Percentiles rank a stretch among this genome's conserved stretches.
phyloP scores from a whole-genome alignment of 2,888 invertebrate species.

The Aelia acuminata region DNA sequence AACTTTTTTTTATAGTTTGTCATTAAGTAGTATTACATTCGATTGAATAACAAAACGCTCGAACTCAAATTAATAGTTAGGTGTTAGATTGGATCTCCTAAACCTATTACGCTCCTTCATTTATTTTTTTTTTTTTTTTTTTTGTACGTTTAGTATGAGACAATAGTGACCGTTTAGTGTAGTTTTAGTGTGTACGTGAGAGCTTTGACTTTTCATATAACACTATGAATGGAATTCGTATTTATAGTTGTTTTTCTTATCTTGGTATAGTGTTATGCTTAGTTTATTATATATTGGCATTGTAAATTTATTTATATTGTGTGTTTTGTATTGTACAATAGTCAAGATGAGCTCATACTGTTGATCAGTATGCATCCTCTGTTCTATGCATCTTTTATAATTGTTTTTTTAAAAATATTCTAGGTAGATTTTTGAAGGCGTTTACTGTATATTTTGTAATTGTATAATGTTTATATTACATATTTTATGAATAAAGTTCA shows the following conservation, averaged over 20 bases:
- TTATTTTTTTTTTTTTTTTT: background rate
- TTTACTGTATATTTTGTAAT: slow-evolving; percentile 44
- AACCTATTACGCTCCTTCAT: background rate
- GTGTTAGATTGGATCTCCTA: slow-evolving; percentile 3
- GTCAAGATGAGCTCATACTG: background rate
- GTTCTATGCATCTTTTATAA: background rate
- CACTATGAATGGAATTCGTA: background rate
- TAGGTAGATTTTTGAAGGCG: slow-evolving; percentile 32
- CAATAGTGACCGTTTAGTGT: slow-evolving; percentile 34
- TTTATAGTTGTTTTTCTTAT: slow-evolving; percentile 12
- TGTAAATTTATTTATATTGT: slow-evolving; percentile 35
- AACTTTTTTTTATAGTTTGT: background rate
- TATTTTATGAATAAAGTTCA: slow-evolving; percentile 56
- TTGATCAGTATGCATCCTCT: background rate
- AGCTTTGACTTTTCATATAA: slow-evolving; percentile 41
- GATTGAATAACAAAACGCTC: background rate
- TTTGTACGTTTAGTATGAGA: slow-evolving; percentile 16
- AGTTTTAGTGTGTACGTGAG: slow-evolving; percentile 41
- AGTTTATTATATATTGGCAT: background rate
- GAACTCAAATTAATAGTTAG: background rate
- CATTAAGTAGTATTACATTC: background rate
- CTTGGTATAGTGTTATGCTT: slow-evolving; percentile 12
- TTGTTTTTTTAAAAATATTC: slow-evolving; percentile 7
- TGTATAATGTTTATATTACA: slow-evolving; percentile 50
- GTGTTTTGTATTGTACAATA: slow-evolving; percentile 14